Evolutionary conservation across 2,113 vertebrate species (phyloP).

Genomic region (Callionymus lyra): DNA sequence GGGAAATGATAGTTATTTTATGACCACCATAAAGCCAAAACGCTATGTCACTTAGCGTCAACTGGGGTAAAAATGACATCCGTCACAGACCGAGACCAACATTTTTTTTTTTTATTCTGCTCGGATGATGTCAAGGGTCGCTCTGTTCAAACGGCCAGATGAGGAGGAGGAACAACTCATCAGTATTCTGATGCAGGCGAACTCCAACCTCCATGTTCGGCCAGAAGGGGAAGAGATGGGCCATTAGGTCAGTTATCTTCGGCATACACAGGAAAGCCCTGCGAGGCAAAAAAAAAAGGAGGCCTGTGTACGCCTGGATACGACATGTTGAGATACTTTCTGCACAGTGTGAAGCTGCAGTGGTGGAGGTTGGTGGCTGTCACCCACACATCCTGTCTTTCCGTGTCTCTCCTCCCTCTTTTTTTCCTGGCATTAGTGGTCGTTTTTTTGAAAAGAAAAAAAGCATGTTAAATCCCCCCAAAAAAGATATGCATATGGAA

Average conservation of each 20-base stretch:
- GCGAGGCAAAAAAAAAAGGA: conserved; percentile 26
- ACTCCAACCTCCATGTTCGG: conserved; percentile 30
- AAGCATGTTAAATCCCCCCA: conserved; percentile 15
- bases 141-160: conserved; percentile 30
- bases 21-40: too few species aligned
- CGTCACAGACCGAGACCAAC: not conserved
- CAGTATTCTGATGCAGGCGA: conserved; percentile 44
- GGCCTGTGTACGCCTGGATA: conserved; percentile 26
- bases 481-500: not conserved
- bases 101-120: conserved; percentile 12
- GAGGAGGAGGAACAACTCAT: conserved; percentile 22
- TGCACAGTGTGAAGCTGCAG: conserved; percentile 34
- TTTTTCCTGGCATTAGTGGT: conserved; percentile 18
- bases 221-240: conserved; percentile 41
- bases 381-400: conserved; percentile 42
- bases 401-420: not conserved
- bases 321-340: conserved; percentile 37
- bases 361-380: conserved; percentile 47
- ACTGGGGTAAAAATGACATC: too few species aligned
- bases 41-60: too few species aligned
- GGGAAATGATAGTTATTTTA: too few species aligned
- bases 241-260: conserved; percentile 61
- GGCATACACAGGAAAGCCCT: conserved; percentile 52
- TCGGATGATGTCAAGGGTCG: conserved; percentile 17
- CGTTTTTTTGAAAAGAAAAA: conserved; percentile 19